Evolutionary conservation across 1,140 invertebrate species (phyloP).

Genomic region (Penaeus indicus): DNA sequence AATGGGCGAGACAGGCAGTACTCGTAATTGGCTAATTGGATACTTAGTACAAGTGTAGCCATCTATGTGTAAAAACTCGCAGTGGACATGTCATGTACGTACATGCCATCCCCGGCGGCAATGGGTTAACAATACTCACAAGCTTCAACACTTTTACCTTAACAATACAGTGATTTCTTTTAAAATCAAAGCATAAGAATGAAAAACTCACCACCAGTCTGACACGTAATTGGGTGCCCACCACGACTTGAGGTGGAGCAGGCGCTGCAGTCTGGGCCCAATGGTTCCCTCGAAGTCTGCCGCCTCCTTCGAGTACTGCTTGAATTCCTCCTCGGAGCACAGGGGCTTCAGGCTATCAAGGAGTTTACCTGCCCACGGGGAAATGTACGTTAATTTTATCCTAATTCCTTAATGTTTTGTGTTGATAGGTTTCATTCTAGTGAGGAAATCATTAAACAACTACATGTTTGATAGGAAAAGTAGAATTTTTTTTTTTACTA

Average conservation of each 20-base stretch:
- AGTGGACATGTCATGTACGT: no score
- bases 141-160: no score
- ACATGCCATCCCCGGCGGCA: no score
- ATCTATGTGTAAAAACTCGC: no score
- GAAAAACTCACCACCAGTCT: conserved; percentile 74
- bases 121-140: no score
- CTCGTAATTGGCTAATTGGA: no score
- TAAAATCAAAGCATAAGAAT: no score
- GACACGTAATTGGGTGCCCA: conserved; percentile 74
- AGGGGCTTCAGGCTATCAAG: conserved; percentile 72
- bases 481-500: no score
- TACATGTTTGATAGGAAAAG: no score
- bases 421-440: not conserved
- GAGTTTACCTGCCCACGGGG: conserved; percentile 68
- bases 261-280: conserved; percentile 71
- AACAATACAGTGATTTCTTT: not conserved
- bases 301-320: conserved; percentile 70
- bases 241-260: conserved; percentile 73
- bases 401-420: not conserved
- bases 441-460: not conserved
- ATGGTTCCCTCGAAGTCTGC: conserved; percentile 71
- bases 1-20: no score
- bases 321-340: conserved; percentile 71
- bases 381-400: not conserved
- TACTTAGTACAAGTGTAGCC: no score